A percentile compares a stretch with the other conserved stretches of the same genome.
phyloP scores from a whole-genome alignment of 2,888 invertebrate genomes.

The Pyrrhosoma nymphula region DNA sequence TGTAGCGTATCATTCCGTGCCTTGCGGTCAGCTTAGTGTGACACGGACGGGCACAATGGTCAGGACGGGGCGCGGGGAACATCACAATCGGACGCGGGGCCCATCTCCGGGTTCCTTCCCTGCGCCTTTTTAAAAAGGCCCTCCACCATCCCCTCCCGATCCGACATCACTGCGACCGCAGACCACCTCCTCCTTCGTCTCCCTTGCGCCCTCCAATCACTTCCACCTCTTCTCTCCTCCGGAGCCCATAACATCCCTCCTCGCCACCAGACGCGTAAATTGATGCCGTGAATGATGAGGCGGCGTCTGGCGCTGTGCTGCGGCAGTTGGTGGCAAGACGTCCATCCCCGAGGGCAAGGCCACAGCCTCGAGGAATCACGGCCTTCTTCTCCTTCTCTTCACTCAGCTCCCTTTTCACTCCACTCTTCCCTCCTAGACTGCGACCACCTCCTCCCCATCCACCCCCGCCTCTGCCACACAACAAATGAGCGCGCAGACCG shows the following conservation, averaged over 20 bases:
- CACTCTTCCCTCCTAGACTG: background rate
- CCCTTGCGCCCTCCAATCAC: background rate
- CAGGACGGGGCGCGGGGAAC: background rate
- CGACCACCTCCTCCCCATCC: too few relatives aligned
- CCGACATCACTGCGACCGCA: background rate
- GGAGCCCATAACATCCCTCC: constrained; percentile 16
- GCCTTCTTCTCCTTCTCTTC: background rate
- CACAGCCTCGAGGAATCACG: too few relatives aligned
- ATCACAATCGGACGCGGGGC: constrained; percentile 5
- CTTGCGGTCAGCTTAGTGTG: background rate
- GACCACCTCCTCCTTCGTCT: background rate
- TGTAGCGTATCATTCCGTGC: background rate
- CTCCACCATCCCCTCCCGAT: background rate
- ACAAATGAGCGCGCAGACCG: background rate
- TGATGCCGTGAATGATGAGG: constrained; percentile 10
- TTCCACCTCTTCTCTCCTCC: background rate
- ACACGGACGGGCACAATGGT: constrained; percentile 19
- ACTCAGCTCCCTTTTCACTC: background rate
- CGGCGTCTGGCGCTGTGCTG: constrained; percentile 20
- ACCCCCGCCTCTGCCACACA: background rate
- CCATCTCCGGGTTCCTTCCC: background rate
- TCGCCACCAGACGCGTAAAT: constrained; percentile 13
- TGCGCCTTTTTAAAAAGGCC: background rate
- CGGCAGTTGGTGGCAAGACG: background rate
- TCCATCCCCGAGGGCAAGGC: constrained; percentile 26